Percentiles rank a stretch among this genome's conserved stretches.
Conservation (phyloP, 2,797 vertebrate genomes). For the Myotis pilosus region DNA sequence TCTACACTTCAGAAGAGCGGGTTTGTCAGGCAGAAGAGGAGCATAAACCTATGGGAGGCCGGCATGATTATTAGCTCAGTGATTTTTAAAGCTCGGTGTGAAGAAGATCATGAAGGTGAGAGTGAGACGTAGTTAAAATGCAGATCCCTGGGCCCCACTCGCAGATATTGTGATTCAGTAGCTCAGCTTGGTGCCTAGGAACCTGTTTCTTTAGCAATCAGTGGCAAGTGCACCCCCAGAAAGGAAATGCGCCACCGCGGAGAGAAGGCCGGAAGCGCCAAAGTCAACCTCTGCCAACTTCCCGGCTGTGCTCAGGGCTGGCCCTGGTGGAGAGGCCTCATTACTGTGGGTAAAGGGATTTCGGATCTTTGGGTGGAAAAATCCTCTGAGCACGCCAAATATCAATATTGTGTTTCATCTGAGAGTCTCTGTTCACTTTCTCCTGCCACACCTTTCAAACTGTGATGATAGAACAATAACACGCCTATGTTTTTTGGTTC, state of each 20-base stretch:
- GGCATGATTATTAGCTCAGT: not conserved
- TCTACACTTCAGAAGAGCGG: not conserved
- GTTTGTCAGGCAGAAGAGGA: not conserved
- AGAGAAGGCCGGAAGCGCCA: not conserved
- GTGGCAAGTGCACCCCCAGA: not conserved
- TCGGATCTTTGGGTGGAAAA: conserved; percentile 77
- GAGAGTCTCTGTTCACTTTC: conserved; percentile 62
- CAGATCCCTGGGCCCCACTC: not conserved
- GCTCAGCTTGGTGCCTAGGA: not conserved
- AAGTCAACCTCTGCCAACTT: conserved; percentile 35
- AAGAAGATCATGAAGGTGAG: not conserved
- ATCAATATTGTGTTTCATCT: conserved; percentile 79
- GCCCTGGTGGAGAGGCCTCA: conserved; percentile 34
- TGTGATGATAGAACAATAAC: conserved; percentile 73
- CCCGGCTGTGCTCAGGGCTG: conserved; percentile 8
- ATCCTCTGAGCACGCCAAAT: conserved; percentile 64
- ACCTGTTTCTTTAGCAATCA: not conserved
- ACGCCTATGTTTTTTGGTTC: conserved; percentile 59
- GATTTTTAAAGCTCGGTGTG: not conserved
- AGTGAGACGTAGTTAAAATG: not conserved
- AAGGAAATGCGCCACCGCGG: not conserved
- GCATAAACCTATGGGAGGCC: not conserved
- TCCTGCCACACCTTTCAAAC: conserved; percentile 75
- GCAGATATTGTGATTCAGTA: not conserved
- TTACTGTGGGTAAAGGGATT: conserved; percentile 67